Evolutionary conservation across 2,113 vertebrate species (phyloP).

Genomic region (Catagonus wagneri): DNA sequence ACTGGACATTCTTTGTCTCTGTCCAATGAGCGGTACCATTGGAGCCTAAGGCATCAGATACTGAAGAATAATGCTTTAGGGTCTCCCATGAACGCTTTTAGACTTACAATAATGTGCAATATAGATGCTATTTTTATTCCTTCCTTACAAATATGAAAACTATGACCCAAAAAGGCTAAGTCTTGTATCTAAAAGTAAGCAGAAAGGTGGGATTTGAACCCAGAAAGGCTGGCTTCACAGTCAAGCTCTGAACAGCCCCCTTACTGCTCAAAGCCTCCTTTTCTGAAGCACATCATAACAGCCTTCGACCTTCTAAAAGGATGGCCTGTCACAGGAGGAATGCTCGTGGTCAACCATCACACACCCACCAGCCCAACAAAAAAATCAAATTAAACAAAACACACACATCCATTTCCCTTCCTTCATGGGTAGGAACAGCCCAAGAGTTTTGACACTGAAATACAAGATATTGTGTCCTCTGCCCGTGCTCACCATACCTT

Average conservation of each 20-base stretch:
- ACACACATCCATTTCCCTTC: background rate
- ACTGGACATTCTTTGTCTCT: background rate
- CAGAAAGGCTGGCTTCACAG: background rate
- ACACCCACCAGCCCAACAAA: background rate
- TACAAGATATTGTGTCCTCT: background rate
- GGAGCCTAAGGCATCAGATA: background rate
- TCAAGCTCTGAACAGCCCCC: background rate
- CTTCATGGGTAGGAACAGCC: fast-evolving
- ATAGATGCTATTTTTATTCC: background rate
- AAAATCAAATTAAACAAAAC: background rate
- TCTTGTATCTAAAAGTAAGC: background rate
- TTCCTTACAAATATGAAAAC: background rate
- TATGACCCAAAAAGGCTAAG: background rate
- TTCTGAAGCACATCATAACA: fast-evolving
- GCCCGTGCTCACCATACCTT: background rate
- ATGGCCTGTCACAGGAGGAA: background rate
- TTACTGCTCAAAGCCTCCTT: background rate
- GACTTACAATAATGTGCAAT: background rate
- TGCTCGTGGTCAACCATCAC: background rate
- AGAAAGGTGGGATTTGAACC: background rate
- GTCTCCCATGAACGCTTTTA: background rate
- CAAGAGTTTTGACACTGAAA: background rate
- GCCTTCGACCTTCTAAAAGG: background rate
- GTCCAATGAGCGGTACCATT: no score
- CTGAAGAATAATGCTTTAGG: background rate